Conservation (phyloP, 2,113 vertebrate species). For the Cyphomyrus discorhynchus region DNA sequence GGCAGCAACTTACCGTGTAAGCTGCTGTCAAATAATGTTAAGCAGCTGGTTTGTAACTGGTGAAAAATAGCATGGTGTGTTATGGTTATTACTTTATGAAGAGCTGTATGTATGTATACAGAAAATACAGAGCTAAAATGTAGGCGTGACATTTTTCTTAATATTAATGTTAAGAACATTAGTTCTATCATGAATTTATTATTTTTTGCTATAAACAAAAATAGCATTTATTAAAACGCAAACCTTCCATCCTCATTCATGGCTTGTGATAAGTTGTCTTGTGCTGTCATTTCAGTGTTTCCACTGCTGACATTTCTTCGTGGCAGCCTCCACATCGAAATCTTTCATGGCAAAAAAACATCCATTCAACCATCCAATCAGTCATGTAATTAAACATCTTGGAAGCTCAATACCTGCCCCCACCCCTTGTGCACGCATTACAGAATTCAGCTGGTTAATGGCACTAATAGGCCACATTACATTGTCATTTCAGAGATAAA, state of each 20-base stretch:
- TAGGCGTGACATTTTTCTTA: neutral
- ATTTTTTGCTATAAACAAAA: neutral
- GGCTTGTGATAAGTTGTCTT: neutral
- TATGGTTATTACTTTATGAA: neutral
- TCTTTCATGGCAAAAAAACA: neutral
- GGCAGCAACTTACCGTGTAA: neutral
- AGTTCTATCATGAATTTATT: too few relatives aligned
- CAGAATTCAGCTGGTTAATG: neutral
- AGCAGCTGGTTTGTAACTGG: neutral
- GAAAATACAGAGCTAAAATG: neutral
- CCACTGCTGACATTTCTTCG: neutral
- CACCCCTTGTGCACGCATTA: neutral
- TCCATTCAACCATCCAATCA: neutral
- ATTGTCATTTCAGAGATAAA: neutral
- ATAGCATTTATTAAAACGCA: neutral
- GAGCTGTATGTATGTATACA: neutral
- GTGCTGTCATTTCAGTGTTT: neutral
- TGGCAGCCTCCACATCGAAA: neutral
- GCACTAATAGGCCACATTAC: neutral
- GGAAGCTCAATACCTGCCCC: neutral
- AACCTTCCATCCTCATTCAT: neutral
- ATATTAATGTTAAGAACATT: too few relatives aligned
- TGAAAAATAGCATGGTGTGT: neutral
- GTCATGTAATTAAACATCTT: neutral
- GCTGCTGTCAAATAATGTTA: neutral